Evolutionary conservation across 2,888 invertebrate genomes (phyloP).

Genomic region (Drosophila tripunctata): DNA sequence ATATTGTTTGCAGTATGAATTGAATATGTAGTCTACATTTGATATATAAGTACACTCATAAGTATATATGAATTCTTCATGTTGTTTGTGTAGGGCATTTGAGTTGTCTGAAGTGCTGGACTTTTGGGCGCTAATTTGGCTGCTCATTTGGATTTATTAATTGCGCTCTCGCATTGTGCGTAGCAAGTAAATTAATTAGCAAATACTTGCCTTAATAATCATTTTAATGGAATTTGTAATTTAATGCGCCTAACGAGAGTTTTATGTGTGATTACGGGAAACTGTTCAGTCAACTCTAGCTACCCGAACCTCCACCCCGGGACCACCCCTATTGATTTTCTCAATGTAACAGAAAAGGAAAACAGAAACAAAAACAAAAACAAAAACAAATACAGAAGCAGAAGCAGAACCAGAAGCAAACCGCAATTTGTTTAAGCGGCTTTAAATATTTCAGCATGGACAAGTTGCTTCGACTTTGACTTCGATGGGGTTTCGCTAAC

Average conservation of each 20-base stretch:
- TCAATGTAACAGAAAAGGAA: conserved; percentile 2
- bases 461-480: conserved; percentile 10
- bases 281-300: background rate
- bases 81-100: conserved; percentile 36
- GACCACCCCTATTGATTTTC: conserved; percentile 46
- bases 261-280: conserved; percentile 75
- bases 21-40: too few relatives aligned
- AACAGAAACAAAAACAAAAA: conserved; percentile 9
- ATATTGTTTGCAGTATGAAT: too few relatives aligned
- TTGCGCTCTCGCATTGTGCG: conserved; percentile 65
- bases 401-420: conserved; percentile 44
- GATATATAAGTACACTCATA: too few relatives aligned
- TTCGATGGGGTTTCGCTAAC: conserved; percentile 27
- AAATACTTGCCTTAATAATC: conserved; percentile 79
- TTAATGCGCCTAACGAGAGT: conserved; percentile 81
- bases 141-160: conserved; percentile 77
- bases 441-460: conserved; percentile 78
- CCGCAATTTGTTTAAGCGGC: conserved; percentile 80
- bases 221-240: conserved; percentile 82
- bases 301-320: background rate
- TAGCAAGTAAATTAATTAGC: conserved; percentile 81
- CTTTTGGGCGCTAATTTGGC: conserved; percentile 15
- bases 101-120: conserved; percentile 30
- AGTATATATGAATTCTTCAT: background rate
- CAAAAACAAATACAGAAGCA: conserved; percentile 10